A percentile compares a stretch with the other conserved stretches of the same genome.
phyloP scores from a whole-genome alignment of 2,888 invertebrate genomes.

The Perizoma flavofasciatum region DNA sequence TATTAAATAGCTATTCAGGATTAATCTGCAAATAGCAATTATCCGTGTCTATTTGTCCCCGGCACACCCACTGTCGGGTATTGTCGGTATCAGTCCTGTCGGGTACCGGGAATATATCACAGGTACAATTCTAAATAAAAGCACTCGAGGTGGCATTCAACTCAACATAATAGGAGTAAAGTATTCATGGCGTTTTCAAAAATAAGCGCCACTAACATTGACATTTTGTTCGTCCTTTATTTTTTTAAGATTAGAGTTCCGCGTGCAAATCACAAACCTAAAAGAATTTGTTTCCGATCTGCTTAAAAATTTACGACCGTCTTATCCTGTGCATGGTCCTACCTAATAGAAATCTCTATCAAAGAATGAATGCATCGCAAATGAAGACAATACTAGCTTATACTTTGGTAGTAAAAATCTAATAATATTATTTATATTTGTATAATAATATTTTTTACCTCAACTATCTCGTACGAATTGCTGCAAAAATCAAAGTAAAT shows the following conservation, averaged over 20 bases:
- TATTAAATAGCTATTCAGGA: slow-evolving; percentile 25
- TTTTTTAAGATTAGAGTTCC: slow-evolving; percentile 13
- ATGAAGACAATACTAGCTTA: too few species aligned
- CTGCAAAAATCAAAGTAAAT: too few species aligned
- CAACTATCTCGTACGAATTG: too few species aligned
- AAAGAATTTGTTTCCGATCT: too few species aligned
- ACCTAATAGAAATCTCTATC: too few species aligned
- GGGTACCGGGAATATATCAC: slow-evolving; percentile 27
- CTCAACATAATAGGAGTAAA: slow-evolving; percentile 46
- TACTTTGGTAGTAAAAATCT: too few species aligned
- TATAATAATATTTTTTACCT: too few species aligned
- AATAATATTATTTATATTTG: too few species aligned
- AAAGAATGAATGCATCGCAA: too few species aligned
- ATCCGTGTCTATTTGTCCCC: slow-evolving; percentile 43
- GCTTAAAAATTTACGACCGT: too few species aligned
- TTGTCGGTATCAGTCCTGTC: slow-evolving; percentile 50
- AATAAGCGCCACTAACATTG: slow-evolving; percentile 75
- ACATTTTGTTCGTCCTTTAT: slow-evolving; percentile 59
- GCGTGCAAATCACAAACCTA: neutral
- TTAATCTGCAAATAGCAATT: slow-evolving; percentile 44
- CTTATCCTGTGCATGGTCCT: too few species aligned
- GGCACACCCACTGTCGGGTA: slow-evolving; percentile 54
- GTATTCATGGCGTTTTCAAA: slow-evolving; percentile 53
- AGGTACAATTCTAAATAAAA: slow-evolving; percentile 43
- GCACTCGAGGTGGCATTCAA: slow-evolving; percentile 57